phyloP scores from a whole-genome alignment of 1,140 invertebrate genomes.

The Drosophila leontia region DNA sequence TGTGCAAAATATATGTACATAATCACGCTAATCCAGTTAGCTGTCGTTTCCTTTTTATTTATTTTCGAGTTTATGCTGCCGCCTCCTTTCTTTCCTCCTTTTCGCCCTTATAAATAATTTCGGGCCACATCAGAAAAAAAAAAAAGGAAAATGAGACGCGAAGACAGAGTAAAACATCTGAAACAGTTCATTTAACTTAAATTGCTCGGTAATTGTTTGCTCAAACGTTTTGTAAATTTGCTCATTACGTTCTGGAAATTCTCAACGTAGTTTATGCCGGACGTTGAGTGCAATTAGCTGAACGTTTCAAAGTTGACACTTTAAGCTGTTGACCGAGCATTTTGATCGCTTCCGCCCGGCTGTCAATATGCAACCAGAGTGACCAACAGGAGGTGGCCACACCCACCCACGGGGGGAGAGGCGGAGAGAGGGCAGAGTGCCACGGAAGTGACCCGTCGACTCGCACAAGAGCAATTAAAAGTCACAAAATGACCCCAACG shows the following conservation, averaged over 20 bases:
- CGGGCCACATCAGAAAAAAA: conserved; percentile 1
- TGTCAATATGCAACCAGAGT: conserved; percentile 42
- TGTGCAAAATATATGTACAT: conserved; percentile 32
- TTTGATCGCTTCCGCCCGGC: conserved; percentile 24
- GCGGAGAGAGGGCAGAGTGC: not conserved
- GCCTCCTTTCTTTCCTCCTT: not conserved
- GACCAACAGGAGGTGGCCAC: conserved; percentile 20
- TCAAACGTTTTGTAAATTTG: conserved; percentile 69
- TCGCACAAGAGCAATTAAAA: conserved; percentile 60
- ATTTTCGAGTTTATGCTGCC: conserved; percentile 12
- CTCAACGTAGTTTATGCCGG: conserved; percentile 20
- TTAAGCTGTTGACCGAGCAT: conserved; percentile 40
- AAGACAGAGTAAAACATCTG: conserved; percentile 10
- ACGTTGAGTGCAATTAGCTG: conserved; percentile 51
- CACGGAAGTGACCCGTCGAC: conserved; percentile 42
- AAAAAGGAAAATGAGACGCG: not conserved
- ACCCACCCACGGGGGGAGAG: not conserved
- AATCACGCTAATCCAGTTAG: conserved; percentile 46
- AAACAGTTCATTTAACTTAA: conserved; percentile 79
- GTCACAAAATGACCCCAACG: conserved; percentile 35
- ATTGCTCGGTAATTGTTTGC: conserved; percentile 68
- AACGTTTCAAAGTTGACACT: conserved; percentile 56
- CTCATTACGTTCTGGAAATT: conserved; percentile 59
- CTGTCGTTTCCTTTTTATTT: conserved; percentile 25
- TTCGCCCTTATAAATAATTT: conserved; percentile 58